Evolutionary conservation across 2,113 vertebrate species (phyloP).

Genomic region (Acinonyx jubatus): DNA sequence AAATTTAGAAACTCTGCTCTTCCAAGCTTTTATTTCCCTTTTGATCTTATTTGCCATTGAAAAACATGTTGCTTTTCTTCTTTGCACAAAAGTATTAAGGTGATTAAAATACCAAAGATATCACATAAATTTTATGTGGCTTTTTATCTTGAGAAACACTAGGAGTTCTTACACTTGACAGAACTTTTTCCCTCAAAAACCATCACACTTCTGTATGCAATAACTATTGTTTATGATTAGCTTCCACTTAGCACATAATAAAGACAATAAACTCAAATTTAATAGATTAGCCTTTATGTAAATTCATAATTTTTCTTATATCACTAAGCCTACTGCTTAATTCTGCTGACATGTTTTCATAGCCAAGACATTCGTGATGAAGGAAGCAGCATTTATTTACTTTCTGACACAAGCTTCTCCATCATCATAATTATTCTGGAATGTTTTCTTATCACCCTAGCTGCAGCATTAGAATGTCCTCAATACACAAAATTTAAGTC

Average conservation of each 20-base stretch:
- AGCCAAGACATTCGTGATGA: background rate
- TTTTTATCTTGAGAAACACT: background rate
- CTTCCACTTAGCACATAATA: background rate
- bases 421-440: background rate
- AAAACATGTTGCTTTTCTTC: background rate
- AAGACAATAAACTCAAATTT: background rate
- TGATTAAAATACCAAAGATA: background rate
- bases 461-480: background rate
- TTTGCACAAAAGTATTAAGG: background rate
- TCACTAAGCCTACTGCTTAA: background rate
- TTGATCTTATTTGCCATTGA: background rate
- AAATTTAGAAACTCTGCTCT: background rate
- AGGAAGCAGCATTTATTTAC: background rate
- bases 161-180: background rate
- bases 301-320: background rate
- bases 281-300: background rate
- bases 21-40: background rate
- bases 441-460: background rate
- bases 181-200: background rate
- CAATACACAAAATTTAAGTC: background rate
- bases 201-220: background rate
- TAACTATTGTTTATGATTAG: background rate
- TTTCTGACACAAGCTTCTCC: background rate
- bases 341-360: background rate
- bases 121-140: background rate